Conservation (phyloP, 2,113 vertebrate species). For the Microtus montanus region DNA sequence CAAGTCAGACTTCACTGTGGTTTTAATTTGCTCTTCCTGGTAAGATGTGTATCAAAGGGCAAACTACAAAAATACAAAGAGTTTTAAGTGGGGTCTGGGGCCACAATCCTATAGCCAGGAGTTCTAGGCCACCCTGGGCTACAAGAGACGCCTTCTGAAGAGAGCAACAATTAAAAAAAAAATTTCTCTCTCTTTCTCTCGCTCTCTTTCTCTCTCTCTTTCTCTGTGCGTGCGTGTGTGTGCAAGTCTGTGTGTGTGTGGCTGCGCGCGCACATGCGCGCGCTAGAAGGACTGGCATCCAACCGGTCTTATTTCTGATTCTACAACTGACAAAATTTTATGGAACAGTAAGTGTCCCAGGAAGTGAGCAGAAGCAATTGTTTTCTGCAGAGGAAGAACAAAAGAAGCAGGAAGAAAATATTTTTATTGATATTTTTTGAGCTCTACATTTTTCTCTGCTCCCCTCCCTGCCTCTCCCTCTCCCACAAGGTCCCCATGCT, state of each 20-base stretch:
- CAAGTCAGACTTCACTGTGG: not conserved
- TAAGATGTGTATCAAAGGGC: not conserved
- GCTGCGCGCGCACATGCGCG: fast-evolving
- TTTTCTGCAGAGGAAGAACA: not conserved
- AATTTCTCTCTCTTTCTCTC: no score
- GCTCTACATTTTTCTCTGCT: no score
- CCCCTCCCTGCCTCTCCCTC: no score
- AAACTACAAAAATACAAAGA: not conserved
- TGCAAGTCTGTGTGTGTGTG: not conserved
- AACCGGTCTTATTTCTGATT: not conserved
- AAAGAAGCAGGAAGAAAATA: not conserved
- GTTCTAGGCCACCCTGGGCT: not conserved
- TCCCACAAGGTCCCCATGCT: no score
- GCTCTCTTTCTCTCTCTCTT: no score
- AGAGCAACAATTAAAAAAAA: not conserved
- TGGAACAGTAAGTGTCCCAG: not conserved
- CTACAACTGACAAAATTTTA: not conserved
- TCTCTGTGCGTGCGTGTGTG: no score
- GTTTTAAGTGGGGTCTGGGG: not conserved
- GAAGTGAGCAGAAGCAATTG: not conserved
- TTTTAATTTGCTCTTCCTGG: not conserved
- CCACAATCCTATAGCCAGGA: not conserved
- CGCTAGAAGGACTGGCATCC: not conserved
- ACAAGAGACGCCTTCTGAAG: not conserved
- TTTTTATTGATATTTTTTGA: no score